Evolutionary conservation across 2,113 vertebrate species (phyloP).

Genomic region (Manacus vitellinus): DNA sequence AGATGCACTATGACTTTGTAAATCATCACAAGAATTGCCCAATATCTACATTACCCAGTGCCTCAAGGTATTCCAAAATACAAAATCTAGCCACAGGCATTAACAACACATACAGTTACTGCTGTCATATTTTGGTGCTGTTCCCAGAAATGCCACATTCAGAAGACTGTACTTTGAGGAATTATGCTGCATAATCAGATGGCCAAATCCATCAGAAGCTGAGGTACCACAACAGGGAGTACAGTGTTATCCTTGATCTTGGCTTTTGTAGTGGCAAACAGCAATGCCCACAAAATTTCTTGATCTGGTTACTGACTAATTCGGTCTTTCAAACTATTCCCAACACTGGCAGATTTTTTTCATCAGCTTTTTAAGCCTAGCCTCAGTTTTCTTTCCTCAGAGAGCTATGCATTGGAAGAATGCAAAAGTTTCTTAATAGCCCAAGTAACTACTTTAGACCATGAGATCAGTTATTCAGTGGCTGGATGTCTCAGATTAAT

Average conservation of each 20-base stretch:
- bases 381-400: background rate
- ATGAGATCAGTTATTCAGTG: background rate
- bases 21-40: background rate
- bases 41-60: background rate
- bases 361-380: background rate
- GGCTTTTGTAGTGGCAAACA: background rate
- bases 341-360: background rate
- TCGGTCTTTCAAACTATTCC: background rate
- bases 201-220: slow-evolving; percentile 3
- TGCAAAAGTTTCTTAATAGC: background rate
- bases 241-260: background rate
- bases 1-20: background rate
- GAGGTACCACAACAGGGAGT: background rate
- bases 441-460: background rate
- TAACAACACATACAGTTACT: slow-evolving; percentile 23
- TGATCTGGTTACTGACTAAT: background rate
- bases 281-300: background rate
- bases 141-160: slow-evolving; percentile 58
- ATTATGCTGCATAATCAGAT: slow-evolving; percentile 30
- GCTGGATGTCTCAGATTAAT: background rate
- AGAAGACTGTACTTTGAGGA: slow-evolving; percentile 25
- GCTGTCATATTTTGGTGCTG: slow-evolving; percentile 43
- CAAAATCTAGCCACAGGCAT: slow-evolving; percentile 21
- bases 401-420: background rate
- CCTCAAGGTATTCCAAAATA: slow-evolving; percentile 13